Evolutionary conservation across 2,888 invertebrate genomes (phyloP).

Genomic region (Ernsta delagoae): DNA sequence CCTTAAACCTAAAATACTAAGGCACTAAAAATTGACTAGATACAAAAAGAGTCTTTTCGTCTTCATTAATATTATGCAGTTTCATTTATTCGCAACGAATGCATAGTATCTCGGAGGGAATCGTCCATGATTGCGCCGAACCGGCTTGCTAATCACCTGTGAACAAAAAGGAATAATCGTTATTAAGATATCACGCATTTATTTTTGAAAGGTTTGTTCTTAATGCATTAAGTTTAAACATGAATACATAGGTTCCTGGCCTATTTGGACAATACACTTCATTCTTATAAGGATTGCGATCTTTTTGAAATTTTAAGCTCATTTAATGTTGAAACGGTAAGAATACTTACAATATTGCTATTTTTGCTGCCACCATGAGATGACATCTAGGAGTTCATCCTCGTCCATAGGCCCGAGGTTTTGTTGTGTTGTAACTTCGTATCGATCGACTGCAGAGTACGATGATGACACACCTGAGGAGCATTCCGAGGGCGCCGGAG

Average conservation of each 20-base stretch:
- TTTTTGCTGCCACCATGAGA: constrained; percentile 93
- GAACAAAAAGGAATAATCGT: constrained; percentile 58
- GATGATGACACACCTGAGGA: constrained; percentile 85
- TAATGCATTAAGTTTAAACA: not conserved
- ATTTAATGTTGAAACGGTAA: not conserved
- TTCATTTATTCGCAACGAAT: constrained; percentile 56
- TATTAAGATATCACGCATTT: not conserved
- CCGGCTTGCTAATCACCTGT: constrained; percentile 57
- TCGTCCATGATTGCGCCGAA: constrained; percentile 58
- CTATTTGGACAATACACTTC: too few species aligned
- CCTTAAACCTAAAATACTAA: constrained; percentile 49
- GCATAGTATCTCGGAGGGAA: constrained; percentile 76
- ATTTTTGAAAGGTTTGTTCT: not conserved
- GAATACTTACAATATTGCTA: constrained; percentile 68
- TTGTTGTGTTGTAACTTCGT: constrained; percentile 75
- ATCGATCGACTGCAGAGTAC: constrained; percentile 74
- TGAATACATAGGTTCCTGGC: not conserved
- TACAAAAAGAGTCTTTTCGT: constrained; percentile 78
- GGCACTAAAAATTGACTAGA: constrained; percentile 83
- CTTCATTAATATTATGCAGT: constrained; percentile 65
- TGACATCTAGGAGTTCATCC: constrained; percentile 94
- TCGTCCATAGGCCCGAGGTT: constrained; percentile 92
- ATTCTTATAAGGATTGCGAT: too few species aligned
- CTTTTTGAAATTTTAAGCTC: too few species aligned
- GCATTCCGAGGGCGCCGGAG: constrained; percentile 90